Evolutionary conservation across 2,888 invertebrate species (phyloP).

Genomic region (Campaea margaritaria): DNA sequence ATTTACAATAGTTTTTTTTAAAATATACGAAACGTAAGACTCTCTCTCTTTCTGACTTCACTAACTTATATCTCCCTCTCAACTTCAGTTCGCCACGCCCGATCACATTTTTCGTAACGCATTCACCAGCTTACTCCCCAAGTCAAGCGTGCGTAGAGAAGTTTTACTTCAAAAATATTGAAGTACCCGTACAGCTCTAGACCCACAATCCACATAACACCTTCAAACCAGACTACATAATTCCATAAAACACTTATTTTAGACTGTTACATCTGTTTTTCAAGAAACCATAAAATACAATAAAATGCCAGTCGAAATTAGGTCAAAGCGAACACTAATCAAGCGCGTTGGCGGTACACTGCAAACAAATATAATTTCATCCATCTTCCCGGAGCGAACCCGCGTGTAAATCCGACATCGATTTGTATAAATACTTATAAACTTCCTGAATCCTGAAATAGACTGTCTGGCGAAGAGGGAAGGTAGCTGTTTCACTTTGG

Average conservation of each 20-base stretch:
- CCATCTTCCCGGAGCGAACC: conserved; percentile 14
- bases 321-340: conserved; percentile 27
- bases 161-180: too few relatives aligned
- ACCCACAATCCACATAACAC: not conserved
- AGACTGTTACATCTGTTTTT: conserved; percentile 28
- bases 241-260: conserved; percentile 29
- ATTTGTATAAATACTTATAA: conserved; percentile 46
- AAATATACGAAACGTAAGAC: not conserved
- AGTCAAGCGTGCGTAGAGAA: too few relatives aligned
- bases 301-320: conserved; percentile 25
- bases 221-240: conserved; percentile 19
- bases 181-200: not conserved
- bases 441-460: conserved; percentile 45
- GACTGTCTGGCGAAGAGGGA: conserved; percentile 37
- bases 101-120: too few relatives aligned
- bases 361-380: conserved; percentile 29
- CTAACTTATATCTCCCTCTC: too few relatives aligned
- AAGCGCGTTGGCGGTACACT: conserved; percentile 22
- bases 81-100: too few relatives aligned
- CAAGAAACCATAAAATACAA: conserved; percentile 31
- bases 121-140: too few relatives aligned
- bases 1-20: too few relatives aligned
- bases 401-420: conserved; percentile 23
- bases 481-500: conserved; percentile 12
- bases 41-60: too few relatives aligned